A percentile compares a stretch with the other conserved stretches of the same genome.
Evolutionary conservation across 2,797 vertebrate species (phyloP).

Genomic region (Sebastes hopkinsi): DNA sequence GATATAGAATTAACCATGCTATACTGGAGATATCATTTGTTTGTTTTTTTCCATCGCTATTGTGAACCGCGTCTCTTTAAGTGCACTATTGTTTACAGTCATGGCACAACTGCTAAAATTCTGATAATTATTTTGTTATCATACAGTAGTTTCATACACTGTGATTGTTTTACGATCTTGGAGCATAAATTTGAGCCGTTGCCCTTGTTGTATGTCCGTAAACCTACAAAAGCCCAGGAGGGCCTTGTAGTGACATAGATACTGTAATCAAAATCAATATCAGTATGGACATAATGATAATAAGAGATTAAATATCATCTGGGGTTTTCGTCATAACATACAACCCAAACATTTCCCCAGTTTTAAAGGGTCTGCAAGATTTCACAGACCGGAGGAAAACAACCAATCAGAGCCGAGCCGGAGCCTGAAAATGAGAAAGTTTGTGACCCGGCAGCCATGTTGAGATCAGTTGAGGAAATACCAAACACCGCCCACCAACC

Average conservation of each 20-base stretch:
- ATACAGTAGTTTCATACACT: not conserved
- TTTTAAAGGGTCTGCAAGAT: not conserved
- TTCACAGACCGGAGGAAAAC: too few species aligned
- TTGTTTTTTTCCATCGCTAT: not conserved
- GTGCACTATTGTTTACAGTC: not conserved
- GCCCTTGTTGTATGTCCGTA: not conserved
- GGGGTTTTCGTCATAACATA: not conserved
- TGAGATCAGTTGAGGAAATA: too few species aligned
- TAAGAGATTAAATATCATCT: conserved; percentile 1
- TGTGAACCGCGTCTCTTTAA: not conserved
- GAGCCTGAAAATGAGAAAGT: too few species aligned
- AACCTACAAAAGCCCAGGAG: conserved; percentile 11
- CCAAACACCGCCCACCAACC: too few species aligned
- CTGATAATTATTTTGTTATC: not conserved
- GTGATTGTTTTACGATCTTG: not conserved
- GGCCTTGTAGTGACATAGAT: conserved; percentile 15
- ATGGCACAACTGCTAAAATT: not conserved
- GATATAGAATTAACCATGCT: conserved; percentile 22
- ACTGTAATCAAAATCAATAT: conserved; percentile 13
- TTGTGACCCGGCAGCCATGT: too few species aligned
- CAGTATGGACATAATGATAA: not conserved
- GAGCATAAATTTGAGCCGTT: not conserved
- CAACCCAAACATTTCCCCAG: not conserved
- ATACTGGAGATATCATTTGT: not conserved
- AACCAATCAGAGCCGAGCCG: too few species aligned